phyloP scores from a whole-genome alignment of 1,140 invertebrate species.

The Drosophila jambulina region DNA sequence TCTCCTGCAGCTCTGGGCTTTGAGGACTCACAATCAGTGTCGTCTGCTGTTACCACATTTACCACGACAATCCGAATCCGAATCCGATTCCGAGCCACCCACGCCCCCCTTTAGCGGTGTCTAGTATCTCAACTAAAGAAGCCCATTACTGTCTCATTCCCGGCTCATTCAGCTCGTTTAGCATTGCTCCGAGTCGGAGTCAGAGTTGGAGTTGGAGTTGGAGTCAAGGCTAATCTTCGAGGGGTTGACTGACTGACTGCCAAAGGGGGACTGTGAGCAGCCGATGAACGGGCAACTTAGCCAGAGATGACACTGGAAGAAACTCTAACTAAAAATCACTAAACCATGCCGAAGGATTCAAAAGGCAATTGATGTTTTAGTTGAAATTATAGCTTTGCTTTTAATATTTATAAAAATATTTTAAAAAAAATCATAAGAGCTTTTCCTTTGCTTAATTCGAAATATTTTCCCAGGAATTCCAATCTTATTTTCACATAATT shows the following conservation, averaged over 20 bases:
- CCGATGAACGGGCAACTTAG: conserved; percentile 32
- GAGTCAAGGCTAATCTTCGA: conserved; percentile 74
- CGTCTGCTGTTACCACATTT: conserved; percentile 62
- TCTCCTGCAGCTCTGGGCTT: conserved; percentile 26
- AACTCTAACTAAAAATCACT: not conserved
- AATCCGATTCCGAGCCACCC: conserved; percentile 27
- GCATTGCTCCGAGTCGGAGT: conserved; percentile 46
- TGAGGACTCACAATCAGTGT: conserved; percentile 55
- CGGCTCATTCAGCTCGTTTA: conserved; percentile 77
- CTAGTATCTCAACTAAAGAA: conserved; percentile 64
- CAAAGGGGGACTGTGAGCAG: conserved; percentile 52
- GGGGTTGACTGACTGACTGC: conserved; percentile 63
- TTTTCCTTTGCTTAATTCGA: not conserved
- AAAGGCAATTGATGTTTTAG: not conserved
- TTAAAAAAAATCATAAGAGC: not conserved
- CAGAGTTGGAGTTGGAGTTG: not conserved
- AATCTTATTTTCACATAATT: not conserved
- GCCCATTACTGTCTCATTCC: conserved; percentile 79
- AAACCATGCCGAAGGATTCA: not conserved
- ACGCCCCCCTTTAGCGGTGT: conserved; percentile 48
- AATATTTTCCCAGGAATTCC: not conserved
- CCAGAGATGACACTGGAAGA: conserved; percentile 16
- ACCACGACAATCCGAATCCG: conserved; percentile 34
- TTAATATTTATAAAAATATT: not conserved
- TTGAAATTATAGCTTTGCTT: no score